Conservation (phyloP, 2,797 vertebrate genomes). For the Hoplostethus atlanticus region DNA sequence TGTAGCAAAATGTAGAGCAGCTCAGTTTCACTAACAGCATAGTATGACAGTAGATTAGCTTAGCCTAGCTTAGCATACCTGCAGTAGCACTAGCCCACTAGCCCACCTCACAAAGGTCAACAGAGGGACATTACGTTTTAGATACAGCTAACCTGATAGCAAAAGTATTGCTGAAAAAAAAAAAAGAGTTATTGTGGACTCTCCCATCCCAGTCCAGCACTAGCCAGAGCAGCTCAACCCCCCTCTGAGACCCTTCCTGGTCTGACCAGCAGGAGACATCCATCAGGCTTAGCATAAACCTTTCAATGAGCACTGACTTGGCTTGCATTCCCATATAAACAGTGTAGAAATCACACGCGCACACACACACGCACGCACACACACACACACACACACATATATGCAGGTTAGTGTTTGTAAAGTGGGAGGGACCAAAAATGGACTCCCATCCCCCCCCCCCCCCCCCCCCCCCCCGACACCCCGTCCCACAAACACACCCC, state of each 20-base stretch:
- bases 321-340: conserved; percentile 45
- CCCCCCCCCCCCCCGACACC: not conserved
- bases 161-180: not conserved
- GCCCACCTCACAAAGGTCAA: not conserved
- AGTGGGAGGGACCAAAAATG: conserved; percentile 69
- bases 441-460: conserved; percentile 48
- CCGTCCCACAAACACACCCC: conserved; percentile 13
- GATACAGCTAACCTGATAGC: not conserved
- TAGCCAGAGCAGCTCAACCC: conserved; percentile 27
- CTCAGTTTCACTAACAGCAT: conserved; percentile 30
- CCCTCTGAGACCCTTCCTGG: conserved; percentile 44
- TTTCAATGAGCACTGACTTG: conserved; percentile 51
- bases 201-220: not conserved
- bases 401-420: conserved; percentile 12
- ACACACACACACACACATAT: conserved; percentile 41
- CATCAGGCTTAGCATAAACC: conserved; percentile 59
- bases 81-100: not conserved
- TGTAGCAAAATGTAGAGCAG: conserved; percentile 13
- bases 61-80: not conserved
- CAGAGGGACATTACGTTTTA: not conserved
- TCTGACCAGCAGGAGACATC: conserved; percentile 53
- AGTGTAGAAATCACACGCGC: conserved; percentile 29
- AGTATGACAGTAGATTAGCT: not conserved
- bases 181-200: not conserved
- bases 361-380: conserved; percentile 23